A percentile compares a stretch with the other conserved stretches of the same genome.
phyloP scores from a whole-genome alignment of 2,797 vertebrate species.

The Parambassis ranga region DNA sequence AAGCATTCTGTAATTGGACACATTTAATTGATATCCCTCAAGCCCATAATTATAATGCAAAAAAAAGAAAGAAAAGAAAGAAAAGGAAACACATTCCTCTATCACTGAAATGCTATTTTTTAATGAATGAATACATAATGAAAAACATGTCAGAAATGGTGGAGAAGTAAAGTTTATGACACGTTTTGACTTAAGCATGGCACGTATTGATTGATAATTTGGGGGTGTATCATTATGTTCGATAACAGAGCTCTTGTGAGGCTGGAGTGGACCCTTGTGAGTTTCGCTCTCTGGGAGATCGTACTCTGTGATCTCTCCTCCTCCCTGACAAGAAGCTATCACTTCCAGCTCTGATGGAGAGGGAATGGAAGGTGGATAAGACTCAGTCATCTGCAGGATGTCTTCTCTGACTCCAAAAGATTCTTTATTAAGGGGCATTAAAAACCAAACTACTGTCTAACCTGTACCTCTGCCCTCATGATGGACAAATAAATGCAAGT shows the following conservation, averaged over 20 bases:
- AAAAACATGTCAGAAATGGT: conserved; percentile 41
- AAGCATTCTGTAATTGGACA: conserved; percentile 78
- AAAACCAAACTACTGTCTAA: conserved; percentile 66
- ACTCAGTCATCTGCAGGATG: conserved; percentile 57
- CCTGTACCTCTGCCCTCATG: conserved; percentile 34
- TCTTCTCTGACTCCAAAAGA: conserved; percentile 67
- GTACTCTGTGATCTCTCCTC: conserved; percentile 73
- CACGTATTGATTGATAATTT: conserved; percentile 67
- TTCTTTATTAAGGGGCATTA: conserved; percentile 73
- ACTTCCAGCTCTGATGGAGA: conserved; percentile 67
- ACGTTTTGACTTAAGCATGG: conserved; percentile 37
- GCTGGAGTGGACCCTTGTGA: conserved; percentile 70
- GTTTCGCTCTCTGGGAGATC: conserved; percentile 63
- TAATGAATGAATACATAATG: conserved; percentile 51
- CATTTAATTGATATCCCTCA: conserved; percentile 81
- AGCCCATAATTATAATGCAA: conserved; percentile 70
- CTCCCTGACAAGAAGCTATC: conserved; percentile 77
- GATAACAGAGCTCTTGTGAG: conserved; percentile 68
- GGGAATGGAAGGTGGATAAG: conserved; percentile 59
- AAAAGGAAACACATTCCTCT: conserved; percentile 37
- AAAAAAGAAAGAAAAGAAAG: conserved; percentile 48
- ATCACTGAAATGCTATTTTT: conserved; percentile 47
- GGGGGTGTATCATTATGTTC: conserved; percentile 49
- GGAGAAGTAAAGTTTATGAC: conserved; percentile 43
- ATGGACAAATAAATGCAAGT: not conserved